Evolutionary conservation across 2,888 invertebrate species (phyloP).

Genomic region (Sminthurides aquaticus): DNA sequence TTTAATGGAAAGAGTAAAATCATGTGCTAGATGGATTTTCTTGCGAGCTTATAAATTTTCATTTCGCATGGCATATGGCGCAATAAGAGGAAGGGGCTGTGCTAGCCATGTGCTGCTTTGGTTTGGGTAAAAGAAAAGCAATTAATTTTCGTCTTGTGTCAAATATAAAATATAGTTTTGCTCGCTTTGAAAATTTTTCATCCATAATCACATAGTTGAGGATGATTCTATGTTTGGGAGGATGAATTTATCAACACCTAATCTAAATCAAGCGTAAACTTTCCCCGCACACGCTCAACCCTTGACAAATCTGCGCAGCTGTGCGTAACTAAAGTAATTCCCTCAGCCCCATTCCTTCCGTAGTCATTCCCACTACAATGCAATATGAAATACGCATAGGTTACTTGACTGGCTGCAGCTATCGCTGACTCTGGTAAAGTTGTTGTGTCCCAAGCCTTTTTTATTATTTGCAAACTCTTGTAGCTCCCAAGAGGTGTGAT

Average conservation of each 20-base stretch:
- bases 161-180: background rate
- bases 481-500: too few species aligned
- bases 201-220: background rate
- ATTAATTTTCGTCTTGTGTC: background rate
- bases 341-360: background rate
- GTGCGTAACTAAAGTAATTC: background rate
- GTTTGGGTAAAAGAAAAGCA: background rate
- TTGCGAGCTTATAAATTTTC: background rate
- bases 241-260: background rate
- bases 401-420: too few species aligned
- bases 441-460: too few species aligned
- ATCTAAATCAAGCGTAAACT: background rate
- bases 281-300: background rate
- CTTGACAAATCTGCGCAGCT: background rate
- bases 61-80: background rate
- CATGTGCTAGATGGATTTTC: background rate
- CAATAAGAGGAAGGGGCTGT: background rate
- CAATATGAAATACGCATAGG: too few species aligned
- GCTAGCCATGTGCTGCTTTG: background rate
- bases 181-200: background rate
- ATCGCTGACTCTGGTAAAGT: too few species aligned
- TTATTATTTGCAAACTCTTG: too few species aligned
- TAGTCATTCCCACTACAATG: too few species aligned
- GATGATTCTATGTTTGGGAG: background rate
- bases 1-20: background rate